Evolutionary conservation across 1,140 invertebrate genomes (phyloP).

Genomic region (Mycetomoellerius zeteki): DNA sequence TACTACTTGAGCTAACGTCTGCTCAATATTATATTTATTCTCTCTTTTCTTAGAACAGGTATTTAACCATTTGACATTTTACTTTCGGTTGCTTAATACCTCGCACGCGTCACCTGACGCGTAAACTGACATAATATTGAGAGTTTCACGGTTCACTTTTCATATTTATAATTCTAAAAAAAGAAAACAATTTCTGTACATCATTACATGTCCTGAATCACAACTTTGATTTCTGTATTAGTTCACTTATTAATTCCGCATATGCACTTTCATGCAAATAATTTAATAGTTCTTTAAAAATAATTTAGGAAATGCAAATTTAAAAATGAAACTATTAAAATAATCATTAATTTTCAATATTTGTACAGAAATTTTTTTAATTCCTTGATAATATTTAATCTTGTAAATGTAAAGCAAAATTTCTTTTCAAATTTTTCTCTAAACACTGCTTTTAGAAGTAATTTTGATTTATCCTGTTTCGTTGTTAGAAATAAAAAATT

Average conservation of each 20-base stretch:
- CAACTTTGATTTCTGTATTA: background rate
- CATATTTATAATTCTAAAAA: slow-evolving; percentile 3
- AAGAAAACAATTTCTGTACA: background rate
- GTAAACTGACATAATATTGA: background rate
- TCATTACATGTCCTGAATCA: background rate
- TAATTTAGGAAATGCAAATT: background rate
- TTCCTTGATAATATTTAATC: background rate
- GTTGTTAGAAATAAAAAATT: slow-evolving; percentile 1
- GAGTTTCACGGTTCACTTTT: background rate
- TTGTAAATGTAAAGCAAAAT: background rate
- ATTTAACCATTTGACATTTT: slow-evolving; percentile 54
- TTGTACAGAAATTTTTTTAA: background rate
- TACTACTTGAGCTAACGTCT: background rate
- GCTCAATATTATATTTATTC: slow-evolving; percentile 28
- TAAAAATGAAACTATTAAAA: background rate
- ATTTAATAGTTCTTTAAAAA: background rate
- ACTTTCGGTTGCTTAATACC: slow-evolving; percentile 32
- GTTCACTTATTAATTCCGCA: background rate
- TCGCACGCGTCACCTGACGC: background rate
- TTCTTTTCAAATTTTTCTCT: background rate
- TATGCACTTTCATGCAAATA: background rate
- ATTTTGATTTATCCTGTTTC: background rate
- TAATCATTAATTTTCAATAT: background rate
- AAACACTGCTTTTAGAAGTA: background rate
- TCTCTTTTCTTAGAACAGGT: background rate